Evolutionary conservation across 2,797 vertebrate genomes (phyloP).

Genomic region (Malacoctenus gilli): DNA sequence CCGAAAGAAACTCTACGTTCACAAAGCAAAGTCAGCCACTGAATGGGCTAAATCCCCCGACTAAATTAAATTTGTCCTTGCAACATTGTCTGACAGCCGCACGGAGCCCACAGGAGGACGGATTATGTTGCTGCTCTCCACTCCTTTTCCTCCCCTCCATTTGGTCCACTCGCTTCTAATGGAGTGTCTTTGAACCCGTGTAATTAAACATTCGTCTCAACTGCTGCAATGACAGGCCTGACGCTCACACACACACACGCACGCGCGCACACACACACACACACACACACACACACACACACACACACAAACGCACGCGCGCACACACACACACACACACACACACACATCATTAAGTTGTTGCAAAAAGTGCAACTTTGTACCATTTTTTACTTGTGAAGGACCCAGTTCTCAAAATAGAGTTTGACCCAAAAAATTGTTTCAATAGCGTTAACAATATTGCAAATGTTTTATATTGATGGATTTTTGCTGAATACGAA

Average conservation of each 20-base stretch:
- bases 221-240: constrained; percentile 20
- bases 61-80: constrained; percentile 76
- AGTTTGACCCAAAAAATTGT: not conserved
- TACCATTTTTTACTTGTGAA: constrained; percentile 10
- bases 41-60: constrained; percentile 67
- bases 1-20: constrained; percentile 43
- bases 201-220: constrained; percentile 59
- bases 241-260: constrained; percentile 5
- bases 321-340: constrained; percentile 2
- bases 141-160: constrained; percentile 35
- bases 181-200: constrained; percentile 55
- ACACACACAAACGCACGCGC: constrained; percentile 4
- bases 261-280: not conserved
- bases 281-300: constrained; percentile 4
- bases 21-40: constrained; percentile 64
- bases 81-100: constrained; percentile 63
- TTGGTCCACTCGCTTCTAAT: constrained; percentile 43
- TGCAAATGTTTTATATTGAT: too few relatives aligned
- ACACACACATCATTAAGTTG: constrained; percentile 2
- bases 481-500: too few relatives aligned
- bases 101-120: constrained; percentile 57
- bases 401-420: not conserved
- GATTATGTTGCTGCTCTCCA: constrained; percentile 60
- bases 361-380: constrained; percentile 10
- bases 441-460: too few relatives aligned